Conservation (phyloP, 2,797 vertebrate genomes). For the Iguana delicatissima region DNA sequence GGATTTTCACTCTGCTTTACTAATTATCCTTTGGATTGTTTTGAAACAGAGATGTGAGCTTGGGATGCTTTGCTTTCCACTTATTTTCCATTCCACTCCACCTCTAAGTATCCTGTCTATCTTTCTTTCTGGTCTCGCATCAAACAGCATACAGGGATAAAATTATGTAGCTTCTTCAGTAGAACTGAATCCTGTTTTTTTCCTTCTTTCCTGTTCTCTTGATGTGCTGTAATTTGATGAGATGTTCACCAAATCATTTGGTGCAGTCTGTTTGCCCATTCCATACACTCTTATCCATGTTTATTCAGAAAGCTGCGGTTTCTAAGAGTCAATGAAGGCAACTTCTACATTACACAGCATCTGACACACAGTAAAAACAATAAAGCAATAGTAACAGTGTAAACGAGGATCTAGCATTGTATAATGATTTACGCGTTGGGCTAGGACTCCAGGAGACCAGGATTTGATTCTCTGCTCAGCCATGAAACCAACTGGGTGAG, state of each 20-base stretch:
- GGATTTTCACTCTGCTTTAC: neutral
- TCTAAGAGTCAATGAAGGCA: neutral
- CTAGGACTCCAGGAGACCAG: too few relatives aligned
- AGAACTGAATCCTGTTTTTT: neutral
- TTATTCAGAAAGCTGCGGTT: neutral
- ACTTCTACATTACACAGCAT: neutral
- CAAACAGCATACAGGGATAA: neutral
- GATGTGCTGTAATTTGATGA: neutral
- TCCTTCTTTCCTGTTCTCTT: neutral
- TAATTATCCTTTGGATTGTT: neutral
- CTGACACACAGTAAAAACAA: neutral
- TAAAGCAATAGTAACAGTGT: neutral
- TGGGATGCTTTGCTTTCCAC: neutral
- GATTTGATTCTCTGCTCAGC: too few relatives aligned
- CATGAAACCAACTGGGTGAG: too few relatives aligned
- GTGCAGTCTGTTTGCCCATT: neutral
- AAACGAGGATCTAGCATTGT: neutral
- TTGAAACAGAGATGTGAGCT: neutral
- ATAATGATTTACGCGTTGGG: too few relatives aligned
- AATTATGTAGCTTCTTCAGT: too few relatives aligned
- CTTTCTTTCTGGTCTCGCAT: neutral
- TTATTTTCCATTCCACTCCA: neutral
- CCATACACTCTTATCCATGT: neutral
- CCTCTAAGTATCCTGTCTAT: neutral
- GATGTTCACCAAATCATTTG: neutral